Evolutionary conservation across 2,888 invertebrate genomes (phyloP).

Genomic region (Drosophila fulvimacula): DNA sequence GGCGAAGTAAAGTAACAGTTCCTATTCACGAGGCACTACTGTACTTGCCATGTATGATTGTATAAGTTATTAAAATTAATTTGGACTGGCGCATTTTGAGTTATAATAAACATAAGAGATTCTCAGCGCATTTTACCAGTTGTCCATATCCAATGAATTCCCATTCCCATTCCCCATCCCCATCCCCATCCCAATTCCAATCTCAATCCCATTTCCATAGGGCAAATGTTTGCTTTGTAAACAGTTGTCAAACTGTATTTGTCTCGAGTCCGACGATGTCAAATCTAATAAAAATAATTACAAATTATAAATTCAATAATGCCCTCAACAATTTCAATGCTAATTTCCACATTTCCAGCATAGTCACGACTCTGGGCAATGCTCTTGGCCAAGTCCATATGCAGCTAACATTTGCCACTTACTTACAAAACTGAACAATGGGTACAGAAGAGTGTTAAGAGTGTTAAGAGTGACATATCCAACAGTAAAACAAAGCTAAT

Average conservation of each 20-base stretch:
- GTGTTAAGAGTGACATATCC: background rate
- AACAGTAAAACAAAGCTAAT: background rate
- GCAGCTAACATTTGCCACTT: constrained; percentile 3
- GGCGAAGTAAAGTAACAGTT: no score
- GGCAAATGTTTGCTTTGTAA: constrained; percentile 26
- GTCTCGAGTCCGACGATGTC: constrained; percentile 14
- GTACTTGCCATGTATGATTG: background rate
- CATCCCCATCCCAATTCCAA: background rate
- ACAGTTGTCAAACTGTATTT: constrained; percentile 16
- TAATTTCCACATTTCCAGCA: constrained; percentile 63
- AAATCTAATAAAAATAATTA: constrained; percentile 35
- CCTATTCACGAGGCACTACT: background rate
- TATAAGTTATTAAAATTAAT: background rate
- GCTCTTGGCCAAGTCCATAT: constrained; percentile 31
- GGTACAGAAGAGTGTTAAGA: constrained; percentile 4
- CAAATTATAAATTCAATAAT: constrained; percentile 43
- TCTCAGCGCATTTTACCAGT: background rate
- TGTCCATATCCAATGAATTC: background rate
- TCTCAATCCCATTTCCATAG: background rate
- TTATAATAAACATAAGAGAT: background rate
- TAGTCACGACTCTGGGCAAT: constrained; percentile 55
- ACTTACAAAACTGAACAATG: constrained; percentile 10
- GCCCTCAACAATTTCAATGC: constrained; percentile 49
- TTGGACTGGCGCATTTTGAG: background rate
- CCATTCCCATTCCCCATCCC: background rate